Evolutionary conservation across 2,888 invertebrate genomes (phyloP).

Genomic region (Galeruca laticollis): DNA sequence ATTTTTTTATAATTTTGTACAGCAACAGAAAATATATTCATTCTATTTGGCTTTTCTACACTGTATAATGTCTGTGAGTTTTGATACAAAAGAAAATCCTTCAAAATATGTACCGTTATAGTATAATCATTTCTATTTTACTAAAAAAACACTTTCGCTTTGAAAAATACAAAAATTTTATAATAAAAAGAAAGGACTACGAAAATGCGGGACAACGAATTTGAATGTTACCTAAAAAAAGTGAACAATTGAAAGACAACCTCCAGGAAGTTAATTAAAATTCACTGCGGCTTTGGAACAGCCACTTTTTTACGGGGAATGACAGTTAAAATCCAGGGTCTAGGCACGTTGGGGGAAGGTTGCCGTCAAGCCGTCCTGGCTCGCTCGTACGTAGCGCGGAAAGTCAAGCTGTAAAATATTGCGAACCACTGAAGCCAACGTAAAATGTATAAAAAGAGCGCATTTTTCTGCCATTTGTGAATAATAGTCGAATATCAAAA

Average conservation of each 20-base stretch:
- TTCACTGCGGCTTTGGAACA: neutral
- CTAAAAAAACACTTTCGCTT: neutral
- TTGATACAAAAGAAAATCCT: too few relatives aligned
- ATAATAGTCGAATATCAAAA: too few relatives aligned
- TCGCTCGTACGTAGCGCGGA: neutral
- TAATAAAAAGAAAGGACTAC: neutral
- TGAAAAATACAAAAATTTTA: too few relatives aligned
- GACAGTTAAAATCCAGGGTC: neutral
- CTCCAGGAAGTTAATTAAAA: neutral
- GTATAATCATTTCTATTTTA: too few relatives aligned
- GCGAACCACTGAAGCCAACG: neutral
- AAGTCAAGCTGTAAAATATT: neutral
- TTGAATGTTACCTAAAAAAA: too few relatives aligned
- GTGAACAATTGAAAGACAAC: neutral
- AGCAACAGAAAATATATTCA: too few relatives aligned
- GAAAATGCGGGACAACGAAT: neutral
- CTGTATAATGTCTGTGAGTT: too few relatives aligned
- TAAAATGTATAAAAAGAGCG: too few relatives aligned
- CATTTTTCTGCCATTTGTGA: too few relatives aligned
- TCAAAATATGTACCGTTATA: too few relatives aligned
- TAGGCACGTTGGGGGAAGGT: neutral
- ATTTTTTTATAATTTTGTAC: too few relatives aligned
- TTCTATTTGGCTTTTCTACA: too few relatives aligned
- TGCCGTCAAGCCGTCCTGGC: neutral
- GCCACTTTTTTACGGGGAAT: neutral